These are phyloP conservation scores for Homarus gammarus DNA, from an alignment of 2,888 invertebrate genomes.

Conservation along the genomic window DNA sequence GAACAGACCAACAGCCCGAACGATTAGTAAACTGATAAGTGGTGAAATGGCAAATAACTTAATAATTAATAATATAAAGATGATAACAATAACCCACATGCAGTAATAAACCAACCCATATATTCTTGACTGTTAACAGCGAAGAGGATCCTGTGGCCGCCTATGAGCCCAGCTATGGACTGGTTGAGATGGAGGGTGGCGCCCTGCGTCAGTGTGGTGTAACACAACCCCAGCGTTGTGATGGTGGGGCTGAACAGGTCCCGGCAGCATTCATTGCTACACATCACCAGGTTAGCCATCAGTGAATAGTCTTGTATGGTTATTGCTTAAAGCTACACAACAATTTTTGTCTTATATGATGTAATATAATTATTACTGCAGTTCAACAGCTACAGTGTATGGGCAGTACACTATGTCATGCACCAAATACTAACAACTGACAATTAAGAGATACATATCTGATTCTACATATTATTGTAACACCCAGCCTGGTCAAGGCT, in stretches of 20 bases:
- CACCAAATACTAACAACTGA: no score
- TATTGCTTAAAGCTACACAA: no score
- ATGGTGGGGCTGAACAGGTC: constrained; percentile 28
- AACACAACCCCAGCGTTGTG: constrained; percentile 50
- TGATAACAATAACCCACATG: background rate
- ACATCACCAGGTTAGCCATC: no score
- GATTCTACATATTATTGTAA: no score
- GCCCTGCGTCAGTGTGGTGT: constrained; percentile 14
- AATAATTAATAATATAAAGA: background rate
- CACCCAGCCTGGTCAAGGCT: no score
- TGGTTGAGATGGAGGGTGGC: constrained; percentile 5
- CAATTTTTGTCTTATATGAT: no score
- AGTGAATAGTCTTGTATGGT: no score
- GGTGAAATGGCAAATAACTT: background rate
- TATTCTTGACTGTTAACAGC: constrained; percentile 39
- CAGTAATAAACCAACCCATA: constrained; percentile 32
- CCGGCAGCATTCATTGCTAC: constrained; percentile 25
- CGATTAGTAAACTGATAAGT: background rate
- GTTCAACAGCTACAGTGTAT: no score
- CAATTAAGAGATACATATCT: no score
- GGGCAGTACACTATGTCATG: no score
- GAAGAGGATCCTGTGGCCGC: constrained; percentile 45
- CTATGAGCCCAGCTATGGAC: constrained; percentile 34
- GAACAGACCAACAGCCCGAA: no score
- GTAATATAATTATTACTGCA: no score